phyloP scores from a whole-genome alignment of 2,888 invertebrate species.

The Cosmopolites sordidus region DNA sequence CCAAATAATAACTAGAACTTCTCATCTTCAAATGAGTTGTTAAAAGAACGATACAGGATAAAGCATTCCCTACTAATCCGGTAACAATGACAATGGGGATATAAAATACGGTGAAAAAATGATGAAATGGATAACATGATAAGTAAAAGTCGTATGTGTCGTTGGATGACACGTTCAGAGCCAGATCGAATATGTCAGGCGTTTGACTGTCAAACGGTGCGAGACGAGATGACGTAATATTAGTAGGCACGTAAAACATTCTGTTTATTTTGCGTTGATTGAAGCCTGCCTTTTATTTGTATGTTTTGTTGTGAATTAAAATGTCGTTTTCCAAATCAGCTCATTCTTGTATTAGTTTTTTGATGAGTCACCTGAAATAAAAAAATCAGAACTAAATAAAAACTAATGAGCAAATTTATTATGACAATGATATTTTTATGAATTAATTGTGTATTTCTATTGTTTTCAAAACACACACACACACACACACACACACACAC shows the following conservation, averaged over 20 bases:
- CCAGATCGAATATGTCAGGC: conserved; percentile 10
- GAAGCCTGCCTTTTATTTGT: too few species aligned
- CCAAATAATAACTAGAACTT: conserved; percentile 61
- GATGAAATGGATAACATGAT: conserved; percentile 26
- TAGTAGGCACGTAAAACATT: background rate
- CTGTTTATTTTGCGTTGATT: too few species aligned
- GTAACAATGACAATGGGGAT: conserved; percentile 57
- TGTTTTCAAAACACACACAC: too few species aligned
- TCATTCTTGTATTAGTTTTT: too few species aligned
- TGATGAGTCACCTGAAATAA: too few species aligned
- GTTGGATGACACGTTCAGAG: conserved; percentile 15
- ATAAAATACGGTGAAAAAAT: conserved; percentile 55
- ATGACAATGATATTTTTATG: too few species aligned
- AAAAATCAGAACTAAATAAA: too few species aligned
- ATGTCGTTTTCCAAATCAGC: too few species aligned
- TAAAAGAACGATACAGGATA: conserved; percentile 58
- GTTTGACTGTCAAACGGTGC: background rate
- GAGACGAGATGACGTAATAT: background rate
- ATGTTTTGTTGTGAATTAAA: too few species aligned
- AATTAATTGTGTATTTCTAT: too few species aligned
- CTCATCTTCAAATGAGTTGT: conserved; percentile 58
- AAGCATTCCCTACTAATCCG: conserved; percentile 58
- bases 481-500: too few species aligned
- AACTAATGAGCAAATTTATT: too few species aligned
- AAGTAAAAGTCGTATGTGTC: conserved; percentile 11